Base-by-base conservation (phyloP, 2,797 vertebrate genomes). In the Tragopan temminckii region DNA sequence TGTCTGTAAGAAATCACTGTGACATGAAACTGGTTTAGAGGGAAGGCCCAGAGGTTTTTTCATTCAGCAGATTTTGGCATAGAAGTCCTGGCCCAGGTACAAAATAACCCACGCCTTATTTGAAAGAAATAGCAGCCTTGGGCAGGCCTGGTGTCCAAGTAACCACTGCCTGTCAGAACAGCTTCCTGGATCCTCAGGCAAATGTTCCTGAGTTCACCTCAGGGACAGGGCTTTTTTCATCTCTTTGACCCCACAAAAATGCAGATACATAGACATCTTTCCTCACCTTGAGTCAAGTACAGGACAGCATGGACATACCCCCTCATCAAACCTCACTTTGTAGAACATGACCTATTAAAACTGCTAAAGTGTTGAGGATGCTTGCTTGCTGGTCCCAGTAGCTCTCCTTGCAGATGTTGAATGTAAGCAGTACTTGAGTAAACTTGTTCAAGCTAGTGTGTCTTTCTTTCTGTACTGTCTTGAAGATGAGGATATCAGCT, bases 341-440 rank as follows among this genome's bases (percentile, higher is more conserved):
- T 8, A 48, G 16, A 48, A 19, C 7, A 1, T 35, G 53, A 50
- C n/a, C 43, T 8, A 57, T 33, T n/a, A 33, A 33, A 45, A 18
- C 42, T 62, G 24, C 48, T 31, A 5, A 46, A 52, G 38, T 0
- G 1, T n/a, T 29, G 31, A n/a, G 18, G 11, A 25, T 11, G 15
- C 15, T 23, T 57, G 20, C 21, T 15, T 0, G 0, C 38, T 0
- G 0, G 15, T 58, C 27, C 61, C n/a, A n/a, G 3, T 5, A 80
- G 24, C 53, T 18, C 48, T 83, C n/a, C 35, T 53, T 31, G 42
- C 27, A 76, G 29, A 40, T 40, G 35, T 20, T 69, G 38, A 5
- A 31, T 31, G 38, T 52, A 52, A 35, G 21, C 20, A 46, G 31
- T 66, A 36, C 43, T 40, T 0, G 0, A 72, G 25, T 2, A 3